Conservation (phyloP, 2,113 vertebrate species). For the Erinaceus europaeus region DNA sequence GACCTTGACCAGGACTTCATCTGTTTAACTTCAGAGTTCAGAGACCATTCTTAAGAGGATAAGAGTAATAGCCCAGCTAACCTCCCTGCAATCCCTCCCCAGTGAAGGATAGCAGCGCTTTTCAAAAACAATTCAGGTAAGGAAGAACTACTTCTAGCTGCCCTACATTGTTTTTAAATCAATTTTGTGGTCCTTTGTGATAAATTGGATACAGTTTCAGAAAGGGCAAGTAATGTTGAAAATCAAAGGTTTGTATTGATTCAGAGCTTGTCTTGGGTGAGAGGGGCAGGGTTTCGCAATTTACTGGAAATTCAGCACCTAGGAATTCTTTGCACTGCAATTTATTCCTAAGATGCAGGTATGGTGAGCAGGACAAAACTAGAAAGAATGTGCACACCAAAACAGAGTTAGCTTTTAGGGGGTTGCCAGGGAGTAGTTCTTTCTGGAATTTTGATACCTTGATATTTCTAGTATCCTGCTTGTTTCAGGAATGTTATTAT, state of each 20-base stretch:
- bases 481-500: not conserved
- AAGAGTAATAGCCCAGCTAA: not conserved
- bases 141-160: not conserved
- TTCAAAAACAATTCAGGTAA: constrained; percentile 19
- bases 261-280: not conserved
- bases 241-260: not conserved
- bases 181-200: not conserved
- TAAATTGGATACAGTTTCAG: not conserved
- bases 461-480: not conserved
- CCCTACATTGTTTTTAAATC: not conserved
- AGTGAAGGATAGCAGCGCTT: not conserved
- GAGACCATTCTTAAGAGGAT: not conserved
- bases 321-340: not conserved
- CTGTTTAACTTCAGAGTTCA: not conserved
- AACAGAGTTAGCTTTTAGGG: not conserved
- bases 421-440: not conserved
- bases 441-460: not conserved
- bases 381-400: not conserved
- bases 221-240: not conserved
- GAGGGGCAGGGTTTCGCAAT: not conserved
- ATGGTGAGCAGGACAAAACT: not conserved
- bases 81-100: not conserved
- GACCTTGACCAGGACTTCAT: not conserved
- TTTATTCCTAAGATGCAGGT: not conserved
- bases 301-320: not conserved